These are phyloP conservation scores for Hucho hucho DNA, from an alignment of 2,113 vertebrate species.

Conservation along the genomic window DNA sequence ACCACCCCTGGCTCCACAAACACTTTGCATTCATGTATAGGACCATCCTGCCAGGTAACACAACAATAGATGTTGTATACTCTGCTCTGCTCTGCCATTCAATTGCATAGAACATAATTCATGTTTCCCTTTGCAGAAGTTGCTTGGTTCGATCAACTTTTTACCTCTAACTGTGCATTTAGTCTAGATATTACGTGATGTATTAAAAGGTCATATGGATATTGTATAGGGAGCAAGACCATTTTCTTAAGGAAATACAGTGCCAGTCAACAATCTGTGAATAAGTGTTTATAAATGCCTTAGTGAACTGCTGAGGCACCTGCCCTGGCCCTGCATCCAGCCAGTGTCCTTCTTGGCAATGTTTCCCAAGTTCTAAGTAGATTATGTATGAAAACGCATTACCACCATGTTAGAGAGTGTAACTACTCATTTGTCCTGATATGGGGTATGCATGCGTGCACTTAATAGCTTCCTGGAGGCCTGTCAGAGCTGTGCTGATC, in stretches of 20 bases:
- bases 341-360: background rate
- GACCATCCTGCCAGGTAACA: slow-evolving; percentile 89
- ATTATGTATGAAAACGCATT: slow-evolving; percentile 19
- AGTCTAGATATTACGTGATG: slow-evolving; percentile 1
- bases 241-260: slow-evolving; percentile 6
- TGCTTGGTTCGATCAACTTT: background rate
- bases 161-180: background rate
- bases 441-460: slow-evolving; percentile 43
- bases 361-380: slow-evolving; percentile 13
- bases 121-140: background rate
- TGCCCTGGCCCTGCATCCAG: slow-evolving; percentile 1
- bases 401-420: slow-evolving; percentile 2
- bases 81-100: too few relatives aligned
- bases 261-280: slow-evolving; percentile 10
- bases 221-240: background rate
- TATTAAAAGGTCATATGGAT: background rate
- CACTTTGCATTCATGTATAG: slow-evolving; percentile 98
- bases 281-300: slow-evolving; percentile 17
- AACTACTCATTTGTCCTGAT: slow-evolving; percentile 26
- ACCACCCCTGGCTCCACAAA: slow-evolving; percentile 92
- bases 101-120: too few relatives aligned
- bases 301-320: slow-evolving; percentile 19
- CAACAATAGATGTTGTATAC: background rate
- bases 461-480: slow-evolving; percentile 42
- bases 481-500: slow-evolving; percentile 31